Base-by-base conservation (phyloP, 2,113 vertebrate genomes). In the Lepisosteus osseus region DNA sequence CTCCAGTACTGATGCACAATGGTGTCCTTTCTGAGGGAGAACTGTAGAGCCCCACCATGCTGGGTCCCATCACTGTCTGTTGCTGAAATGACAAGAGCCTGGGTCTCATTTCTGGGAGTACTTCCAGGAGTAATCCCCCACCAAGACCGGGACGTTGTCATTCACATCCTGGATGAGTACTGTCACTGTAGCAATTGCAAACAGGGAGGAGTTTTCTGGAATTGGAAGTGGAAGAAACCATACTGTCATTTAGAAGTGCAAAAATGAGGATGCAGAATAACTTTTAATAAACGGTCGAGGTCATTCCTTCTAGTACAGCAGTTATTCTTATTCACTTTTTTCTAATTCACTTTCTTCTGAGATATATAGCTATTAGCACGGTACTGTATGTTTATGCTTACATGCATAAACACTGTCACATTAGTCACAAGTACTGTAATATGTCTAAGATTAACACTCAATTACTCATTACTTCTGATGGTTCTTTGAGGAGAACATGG, bases 81-180 rank as follows among this genome's bases (percentile, higher is more conserved):
- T 0, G 89, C 94, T 3, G 84, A 87, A 80, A 94, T 77, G 17
- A 94, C 76, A 71, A 95, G 82, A 0, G 91, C 93, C 45, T 94
- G 92, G 51, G 85, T 86, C 75, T 93, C 89, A 80, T 88, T 90
- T 70, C 85, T 92, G 61, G 93, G 92, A 0, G 92, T 94, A 90
- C 73, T 92, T 91, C 86, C 88, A 88, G 42, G 87, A 90, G 51
- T 91, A 92, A 76, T 93, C 88, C 29, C 91, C 91, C n/a, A 90
- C 86, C 54, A 91, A 78, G 64, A 89, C 86, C 0, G 90, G 92
- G 62, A 89, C 89, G 78, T 93, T 92, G 75, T 93, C 90, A 8
- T 91, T 92, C 56, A 93, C 86, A 67, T 92, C 91, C 80, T 92
- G 78, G 72, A 95, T 93, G 42, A 88, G 90, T 57, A 96, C 90